Conservation (phyloP, 2,888 invertebrate species). For the Endotricha flammealis region DNA sequence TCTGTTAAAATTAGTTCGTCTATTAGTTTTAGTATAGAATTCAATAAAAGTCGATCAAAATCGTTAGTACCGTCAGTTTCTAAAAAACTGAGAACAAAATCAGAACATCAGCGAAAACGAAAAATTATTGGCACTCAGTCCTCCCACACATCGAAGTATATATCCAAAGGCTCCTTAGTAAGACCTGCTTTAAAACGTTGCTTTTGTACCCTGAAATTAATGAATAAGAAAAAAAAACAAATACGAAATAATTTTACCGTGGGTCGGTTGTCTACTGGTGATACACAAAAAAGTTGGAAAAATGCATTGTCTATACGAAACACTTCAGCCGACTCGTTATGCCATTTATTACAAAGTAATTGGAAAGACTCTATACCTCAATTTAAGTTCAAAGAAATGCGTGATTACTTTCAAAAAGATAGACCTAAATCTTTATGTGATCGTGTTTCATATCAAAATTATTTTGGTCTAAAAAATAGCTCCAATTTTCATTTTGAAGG, state of each 20-base stretch:
- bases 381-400: conserved; percentile 6
- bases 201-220: conserved; percentile 35
- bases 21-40: conserved; percentile 27
- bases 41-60: conserved; percentile 18
- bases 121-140: no score
- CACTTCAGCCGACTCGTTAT: neutral
- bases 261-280: neutral
- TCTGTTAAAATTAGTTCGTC: conserved; percentile 22
- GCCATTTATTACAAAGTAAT: neutral
- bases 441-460: neutral
- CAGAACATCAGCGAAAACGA: neutral
- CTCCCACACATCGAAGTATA: neutral
- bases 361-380: no score
- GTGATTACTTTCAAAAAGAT: neutral
- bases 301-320: neutral
- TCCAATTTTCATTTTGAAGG: neutral
- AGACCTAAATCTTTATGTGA: neutral
- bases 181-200: conserved; percentile 31
- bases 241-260: conserved; percentile 1
- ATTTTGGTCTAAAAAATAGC: neutral
- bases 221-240: conserved; percentile 22
- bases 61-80: neutral
- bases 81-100: neutral
- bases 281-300: neutral
- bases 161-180: conserved; percentile 3